Conservation (phyloP, 2,888 invertebrate species). For the Dynastes hyllus region DNA sequence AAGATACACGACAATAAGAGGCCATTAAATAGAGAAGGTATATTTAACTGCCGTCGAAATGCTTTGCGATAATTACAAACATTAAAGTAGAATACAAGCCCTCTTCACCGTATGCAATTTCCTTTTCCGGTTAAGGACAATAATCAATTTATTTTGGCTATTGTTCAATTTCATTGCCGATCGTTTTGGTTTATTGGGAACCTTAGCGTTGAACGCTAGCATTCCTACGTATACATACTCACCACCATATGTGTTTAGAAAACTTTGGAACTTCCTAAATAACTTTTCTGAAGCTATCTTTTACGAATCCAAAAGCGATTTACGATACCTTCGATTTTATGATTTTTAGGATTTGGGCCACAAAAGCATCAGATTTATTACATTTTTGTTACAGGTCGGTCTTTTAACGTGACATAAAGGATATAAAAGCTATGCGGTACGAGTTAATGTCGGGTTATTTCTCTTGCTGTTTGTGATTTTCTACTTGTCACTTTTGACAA, state of each 20-base stretch:
- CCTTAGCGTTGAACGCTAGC: constrained; percentile 9
- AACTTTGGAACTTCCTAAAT: constrained; percentile 48
- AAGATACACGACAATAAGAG: not conserved
- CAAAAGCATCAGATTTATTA: constrained; percentile 47
- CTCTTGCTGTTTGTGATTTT: not conserved
- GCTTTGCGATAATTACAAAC: not conserved
- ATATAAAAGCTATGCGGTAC: constrained; percentile 36
- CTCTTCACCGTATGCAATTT: constrained; percentile 29
- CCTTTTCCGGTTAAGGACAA: constrained; percentile 40
- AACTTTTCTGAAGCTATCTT: constrained; percentile 34
- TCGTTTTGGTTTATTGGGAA: constrained; percentile 24
- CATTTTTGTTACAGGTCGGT: constrained; percentile 41
- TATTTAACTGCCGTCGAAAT: not conserved
- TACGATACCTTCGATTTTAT: constrained; percentile 37
- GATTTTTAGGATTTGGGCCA: constrained; percentile 12
- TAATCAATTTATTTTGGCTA: constrained; percentile 42
- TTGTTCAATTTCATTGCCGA: constrained; percentile 31
- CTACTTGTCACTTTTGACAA: not conserved
- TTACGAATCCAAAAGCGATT: constrained; percentile 47
- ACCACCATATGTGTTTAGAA: constrained; percentile 17
- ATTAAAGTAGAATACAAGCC: constrained; percentile 21
- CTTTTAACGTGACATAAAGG: constrained; percentile 8
- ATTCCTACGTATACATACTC: constrained; percentile 1
- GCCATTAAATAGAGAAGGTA: not conserved
- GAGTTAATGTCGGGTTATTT: not conserved